Conservation (phyloP, 2,113 vertebrate genomes). For the Archocentrus centrarchus region DNA sequence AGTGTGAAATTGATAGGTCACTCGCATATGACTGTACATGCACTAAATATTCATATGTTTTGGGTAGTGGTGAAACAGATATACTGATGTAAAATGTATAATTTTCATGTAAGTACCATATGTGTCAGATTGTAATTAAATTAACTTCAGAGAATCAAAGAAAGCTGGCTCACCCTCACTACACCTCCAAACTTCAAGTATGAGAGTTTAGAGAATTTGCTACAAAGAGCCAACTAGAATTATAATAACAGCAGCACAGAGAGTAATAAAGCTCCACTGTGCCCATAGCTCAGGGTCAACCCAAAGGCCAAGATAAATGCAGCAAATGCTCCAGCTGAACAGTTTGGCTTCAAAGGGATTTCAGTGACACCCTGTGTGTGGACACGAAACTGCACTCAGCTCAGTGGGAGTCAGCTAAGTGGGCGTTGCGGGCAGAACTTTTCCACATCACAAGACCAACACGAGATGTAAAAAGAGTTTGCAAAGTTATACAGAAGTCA, state of each 20-base stretch:
- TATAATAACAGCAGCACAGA: not conserved
- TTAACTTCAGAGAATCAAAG: too few species aligned
- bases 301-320: not conserved
- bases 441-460: not conserved
- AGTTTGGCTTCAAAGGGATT: not conserved
- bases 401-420: not conserved
- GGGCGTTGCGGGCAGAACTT: not conserved
- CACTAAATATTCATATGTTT: too few species aligned
- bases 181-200: not conserved
- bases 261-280: not conserved
- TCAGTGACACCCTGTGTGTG: conserved; percentile 53
- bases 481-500: not conserved
- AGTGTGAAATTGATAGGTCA: not conserved
- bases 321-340: not conserved
- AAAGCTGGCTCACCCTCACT: not conserved
- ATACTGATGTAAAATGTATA: too few species aligned
- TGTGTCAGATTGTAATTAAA: too few species aligned
- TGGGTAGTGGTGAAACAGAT: too few species aligned
- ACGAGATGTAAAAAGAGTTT: not conserved
- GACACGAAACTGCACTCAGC: conserved; percentile 19
- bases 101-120: too few species aligned
- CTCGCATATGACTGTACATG: too few species aligned
- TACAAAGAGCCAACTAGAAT: not conserved
- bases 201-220: not conserved
- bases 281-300: not conserved